Percentiles rank a stretch among this genome's conserved stretches.
Conservation (phyloP, 2,888 invertebrate genomes). For the Pedicia rivosa region DNA sequence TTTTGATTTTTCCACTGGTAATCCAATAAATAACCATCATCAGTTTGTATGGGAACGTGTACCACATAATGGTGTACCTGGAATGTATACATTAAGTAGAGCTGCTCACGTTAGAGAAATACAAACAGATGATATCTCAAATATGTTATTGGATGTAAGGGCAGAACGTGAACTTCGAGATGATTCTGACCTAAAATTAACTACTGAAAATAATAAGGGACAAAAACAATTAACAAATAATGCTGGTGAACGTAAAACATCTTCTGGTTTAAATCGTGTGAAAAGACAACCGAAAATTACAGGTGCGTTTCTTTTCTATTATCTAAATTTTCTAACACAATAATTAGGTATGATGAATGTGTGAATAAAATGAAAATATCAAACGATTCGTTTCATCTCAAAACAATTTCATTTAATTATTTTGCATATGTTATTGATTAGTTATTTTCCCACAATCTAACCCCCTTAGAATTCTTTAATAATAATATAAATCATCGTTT, state of each 20-base stretch:
- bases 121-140: conserved; percentile 11
- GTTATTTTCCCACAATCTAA: no score
- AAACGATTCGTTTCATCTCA: no score
- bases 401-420: no score
- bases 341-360: no score
- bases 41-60: conserved; percentile 29
- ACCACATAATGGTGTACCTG: conserved; percentile 23
- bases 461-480: no score
- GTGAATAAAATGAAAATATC: no score
- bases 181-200: no score
- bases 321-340: conserved; percentile 1
- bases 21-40: conserved; percentile 19
- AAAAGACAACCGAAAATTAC: conserved; percentile 30
- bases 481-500: no score
- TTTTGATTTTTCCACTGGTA: conserved; percentile 27
- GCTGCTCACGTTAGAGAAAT: conserved; percentile 26
- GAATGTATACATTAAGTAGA: conserved; percentile 29
- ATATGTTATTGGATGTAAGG: conserved; percentile 22
- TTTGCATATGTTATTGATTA: no score
- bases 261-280: neutral
- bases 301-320: conserved; percentile 19
- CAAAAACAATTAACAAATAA: neutral
- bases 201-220: neutral
- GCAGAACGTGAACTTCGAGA: conserved; percentile 13
- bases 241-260: neutral